A percentile compares a stretch with the other conserved stretches of the same genome.
These are phyloP conservation scores for Cosmopolites sordidus DNA, from an alignment of 2,888 invertebrate species.

Conservation along the genomic window DNA sequence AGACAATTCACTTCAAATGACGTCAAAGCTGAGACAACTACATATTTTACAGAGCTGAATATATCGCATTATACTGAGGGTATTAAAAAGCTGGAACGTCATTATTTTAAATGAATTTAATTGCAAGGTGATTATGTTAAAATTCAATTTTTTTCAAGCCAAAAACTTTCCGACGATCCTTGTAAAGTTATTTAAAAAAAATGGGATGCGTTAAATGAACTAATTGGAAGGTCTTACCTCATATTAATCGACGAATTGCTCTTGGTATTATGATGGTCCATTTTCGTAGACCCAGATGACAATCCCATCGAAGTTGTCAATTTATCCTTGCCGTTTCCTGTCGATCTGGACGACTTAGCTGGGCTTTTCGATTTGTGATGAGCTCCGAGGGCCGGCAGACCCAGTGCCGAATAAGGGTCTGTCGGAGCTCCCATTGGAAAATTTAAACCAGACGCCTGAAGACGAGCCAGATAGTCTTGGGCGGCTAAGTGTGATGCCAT, in stretches of 20 bases:
- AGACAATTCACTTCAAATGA: no score
- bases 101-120: no score
- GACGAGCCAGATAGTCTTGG: slow-evolving; percentile 79
- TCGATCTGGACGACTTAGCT: slow-evolving; percentile 19
- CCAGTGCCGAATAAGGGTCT: slow-evolving; percentile 57
- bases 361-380: slow-evolving; percentile 3
- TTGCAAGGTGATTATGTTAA: no score
- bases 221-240: slow-evolving; percentile 8
- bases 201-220: background rate
- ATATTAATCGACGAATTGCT: slow-evolving; percentile 19
- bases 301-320: slow-evolving; percentile 5
- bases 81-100: no score
- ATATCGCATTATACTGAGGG: no score
- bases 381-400: slow-evolving; percentile 45
- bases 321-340: slow-evolving; percentile 18
- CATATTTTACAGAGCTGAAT: no score
- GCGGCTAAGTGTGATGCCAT: slow-evolving; percentile 86
- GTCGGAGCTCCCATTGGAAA: slow-evolving; percentile 61
- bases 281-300: slow-evolving; percentile 14
- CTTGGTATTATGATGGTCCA: slow-evolving; percentile 25
- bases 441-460: slow-evolving; percentile 74
- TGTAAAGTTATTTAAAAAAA: no score
- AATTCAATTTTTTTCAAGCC: no score
- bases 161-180: no score
- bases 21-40: no score